Conservation (phyloP, 2,888 invertebrate genomes). For the Parapristionchus giblindavisi region DNA sequence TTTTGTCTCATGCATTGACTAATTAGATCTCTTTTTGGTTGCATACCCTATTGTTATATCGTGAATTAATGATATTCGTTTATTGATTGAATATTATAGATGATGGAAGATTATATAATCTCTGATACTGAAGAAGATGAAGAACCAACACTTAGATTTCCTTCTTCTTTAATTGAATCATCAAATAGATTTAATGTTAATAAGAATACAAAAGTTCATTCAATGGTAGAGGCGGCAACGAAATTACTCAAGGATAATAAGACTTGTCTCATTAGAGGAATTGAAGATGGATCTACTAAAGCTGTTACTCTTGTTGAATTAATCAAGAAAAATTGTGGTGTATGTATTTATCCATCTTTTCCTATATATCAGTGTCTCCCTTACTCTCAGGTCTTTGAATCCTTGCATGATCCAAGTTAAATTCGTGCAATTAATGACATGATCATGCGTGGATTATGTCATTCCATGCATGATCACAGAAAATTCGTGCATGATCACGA, state of each 20-base stretch:
- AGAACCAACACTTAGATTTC: constrained; percentile 33
- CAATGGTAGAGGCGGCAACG: constrained; percentile 21
- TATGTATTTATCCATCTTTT: not conserved
- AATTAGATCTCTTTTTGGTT: not conserved
- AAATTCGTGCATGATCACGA: too few species aligned
- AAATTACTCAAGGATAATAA: constrained; percentile 9
- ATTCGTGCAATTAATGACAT: too few species aligned
- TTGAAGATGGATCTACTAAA: constrained; percentile 1
- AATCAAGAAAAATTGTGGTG: constrained; percentile 24
- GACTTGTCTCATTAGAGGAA: constrained; percentile 12
- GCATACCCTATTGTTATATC: not conserved
- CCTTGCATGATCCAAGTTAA: too few species aligned
- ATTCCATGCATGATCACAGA: too few species aligned
- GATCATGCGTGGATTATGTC: too few species aligned
- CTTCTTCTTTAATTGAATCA: constrained; percentile 18
- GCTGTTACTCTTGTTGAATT: constrained; percentile 22
- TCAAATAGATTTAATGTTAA: constrained; percentile 25
- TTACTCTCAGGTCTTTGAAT: too few species aligned
- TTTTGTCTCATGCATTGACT: not conserved
- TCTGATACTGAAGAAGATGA: constrained; percentile 37
- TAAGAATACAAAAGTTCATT: constrained; percentile 31
- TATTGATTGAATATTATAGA: not conserved
- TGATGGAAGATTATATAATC: constrained; percentile 37
- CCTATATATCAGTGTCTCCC: too few species aligned
- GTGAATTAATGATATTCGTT: not conserved